These are phyloP conservation scores for Myiotriccus ornatus DNA, from an alignment of 2,797 vertebrate species.

Conservation along the genomic window DNA sequence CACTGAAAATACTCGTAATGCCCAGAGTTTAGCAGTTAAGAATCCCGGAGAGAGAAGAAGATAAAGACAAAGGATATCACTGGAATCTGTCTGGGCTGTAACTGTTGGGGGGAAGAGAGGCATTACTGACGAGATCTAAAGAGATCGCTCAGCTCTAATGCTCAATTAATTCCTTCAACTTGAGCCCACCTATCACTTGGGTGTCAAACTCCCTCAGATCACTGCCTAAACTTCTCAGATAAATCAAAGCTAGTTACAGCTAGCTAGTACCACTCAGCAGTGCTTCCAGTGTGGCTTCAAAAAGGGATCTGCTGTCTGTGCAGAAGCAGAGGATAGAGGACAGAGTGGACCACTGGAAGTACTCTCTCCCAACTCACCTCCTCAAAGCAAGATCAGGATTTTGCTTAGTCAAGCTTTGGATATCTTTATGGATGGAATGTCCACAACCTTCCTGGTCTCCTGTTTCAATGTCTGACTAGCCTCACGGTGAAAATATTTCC, in stretches of 20 bases:
- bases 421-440: background rate
- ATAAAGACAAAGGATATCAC: background rate
- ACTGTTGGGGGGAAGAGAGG: background rate
- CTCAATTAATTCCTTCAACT: background rate
- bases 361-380: background rate
- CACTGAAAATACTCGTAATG: background rate
- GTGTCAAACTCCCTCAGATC: background rate
- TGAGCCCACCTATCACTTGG: background rate
- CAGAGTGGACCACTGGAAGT: fast-evolving
- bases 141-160: background rate
- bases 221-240: background rate
- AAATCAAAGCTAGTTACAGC: background rate
- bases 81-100: background rate
- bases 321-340: background rate
- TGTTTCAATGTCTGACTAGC: background rate
- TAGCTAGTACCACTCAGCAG: background rate
- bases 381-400: background rate
- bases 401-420: background rate
- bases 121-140: background rate
- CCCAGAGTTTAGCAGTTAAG: background rate
- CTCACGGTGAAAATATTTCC: background rate
- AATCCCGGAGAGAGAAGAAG: background rate
- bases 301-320: background rate
- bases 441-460: background rate
- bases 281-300: background rate